Percentiles rank a stretch among this genome's conserved stretches.
phyloP scores from a whole-genome alignment of 2,888 invertebrate species.

The Ecliptopera silaceata region DNA sequence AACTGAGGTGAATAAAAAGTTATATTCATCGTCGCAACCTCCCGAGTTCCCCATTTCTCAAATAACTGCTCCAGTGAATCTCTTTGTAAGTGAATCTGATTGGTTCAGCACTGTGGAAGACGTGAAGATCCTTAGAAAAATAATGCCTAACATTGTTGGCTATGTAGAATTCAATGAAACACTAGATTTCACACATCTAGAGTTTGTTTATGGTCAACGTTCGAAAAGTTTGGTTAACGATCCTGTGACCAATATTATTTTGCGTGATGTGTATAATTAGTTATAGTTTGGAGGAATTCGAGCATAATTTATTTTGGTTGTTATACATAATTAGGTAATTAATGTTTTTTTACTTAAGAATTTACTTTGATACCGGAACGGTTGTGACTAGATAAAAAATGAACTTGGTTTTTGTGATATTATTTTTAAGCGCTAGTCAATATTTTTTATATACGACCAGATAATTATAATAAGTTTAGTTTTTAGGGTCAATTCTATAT shows the following conservation, averaged over 20 bases:
- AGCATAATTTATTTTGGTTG: neutral
- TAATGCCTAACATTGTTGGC: conserved; percentile 53
- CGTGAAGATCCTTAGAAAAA: conserved; percentile 48
- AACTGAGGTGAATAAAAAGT: conserved; percentile 43
- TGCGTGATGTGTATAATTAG: conserved; percentile 23
- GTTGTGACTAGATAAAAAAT: no score
- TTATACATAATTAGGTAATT: no score
- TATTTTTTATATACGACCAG: no score
- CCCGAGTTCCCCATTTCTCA: conserved; percentile 59
- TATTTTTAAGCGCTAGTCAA: no score
- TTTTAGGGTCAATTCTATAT: no score
- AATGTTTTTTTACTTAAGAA: no score
- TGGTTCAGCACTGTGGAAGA: conserved; percentile 63
- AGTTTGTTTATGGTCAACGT: conserved; percentile 66
- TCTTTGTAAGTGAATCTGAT: conserved; percentile 64
- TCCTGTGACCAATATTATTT: conserved; percentile 52
- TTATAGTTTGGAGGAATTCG: neutral
- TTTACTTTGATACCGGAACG: no score
- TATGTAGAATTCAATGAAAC: conserved; percentile 54
- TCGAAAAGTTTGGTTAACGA: conserved; percentile 59
- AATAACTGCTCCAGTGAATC: conserved; percentile 55
- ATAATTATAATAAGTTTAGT: no score
- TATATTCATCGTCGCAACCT: conserved; percentile 54
- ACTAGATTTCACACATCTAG: conserved; percentile 67
- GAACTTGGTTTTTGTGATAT: no score